Base-by-base conservation (phyloP, 2,797 vertebrate genomes). In the Triplophysa bombifrons region DNA sequence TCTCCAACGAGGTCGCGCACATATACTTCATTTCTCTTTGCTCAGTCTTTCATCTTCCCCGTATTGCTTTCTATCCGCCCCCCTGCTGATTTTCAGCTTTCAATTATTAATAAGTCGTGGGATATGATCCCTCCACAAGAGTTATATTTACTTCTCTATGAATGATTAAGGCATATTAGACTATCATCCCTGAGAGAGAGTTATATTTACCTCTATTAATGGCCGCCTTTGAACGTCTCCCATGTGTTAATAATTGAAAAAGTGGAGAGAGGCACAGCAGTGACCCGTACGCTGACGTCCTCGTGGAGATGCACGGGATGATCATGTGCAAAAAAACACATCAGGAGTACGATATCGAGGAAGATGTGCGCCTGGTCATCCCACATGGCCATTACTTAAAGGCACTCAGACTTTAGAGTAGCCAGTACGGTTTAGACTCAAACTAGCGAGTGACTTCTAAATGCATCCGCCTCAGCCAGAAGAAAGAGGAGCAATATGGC, bases 121-220 rank as follows among this genome's bases (percentile, higher is more conserved):
- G 85, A 89, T 89, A 84, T 90, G 88, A 92, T 91, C 88, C 88
- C 83, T 76, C 69, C 58, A 82, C 85, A 87, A 85, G 84, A 91
- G 92, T 93, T 93, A 92, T 92, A 93, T 93, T 92, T 93, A 91
- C 88, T 83, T 84, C 87, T 82, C 71, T 86, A 92, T 93, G 84
- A 93, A 94, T 92, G 89, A 93, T 93, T 92, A 90, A 93, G 89
- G 86, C 86, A 88, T 87, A 90, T 92, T 87, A 91, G 90, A 89
- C 90, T 90, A 91, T 91, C 88, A 91, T 91, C 90, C 88, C 84
- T 82, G 81, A 74, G 76, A 91, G 88, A 87, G 87, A 86, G 92
- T 92, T 93, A 93, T 93, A 94, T 93, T 93, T 94, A 93, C 91
- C 87, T 89, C 89, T 79, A 76, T 88, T 92, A 93, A 92, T 91